Percentiles rank a stretch among this genome's conserved stretches.
These are phyloP conservation scores for Drosophila kanekoi DNA, from an alignment of 2,888 invertebrate species.

Conservation along the genomic window DNA sequence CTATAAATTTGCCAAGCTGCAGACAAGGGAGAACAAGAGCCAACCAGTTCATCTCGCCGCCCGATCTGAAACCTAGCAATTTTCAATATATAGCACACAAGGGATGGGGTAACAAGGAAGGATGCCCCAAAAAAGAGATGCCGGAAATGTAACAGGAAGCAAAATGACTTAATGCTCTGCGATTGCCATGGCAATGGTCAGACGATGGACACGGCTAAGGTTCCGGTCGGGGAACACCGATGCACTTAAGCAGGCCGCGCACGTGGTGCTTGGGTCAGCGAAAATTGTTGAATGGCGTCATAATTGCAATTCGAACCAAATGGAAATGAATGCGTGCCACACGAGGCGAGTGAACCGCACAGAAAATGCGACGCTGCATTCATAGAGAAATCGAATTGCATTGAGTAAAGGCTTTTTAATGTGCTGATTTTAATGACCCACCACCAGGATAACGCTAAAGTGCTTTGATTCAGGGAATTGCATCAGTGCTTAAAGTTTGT, in stretches of 20 bases:
- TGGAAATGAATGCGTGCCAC: slow-evolving; percentile 31
- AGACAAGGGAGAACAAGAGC: background rate
- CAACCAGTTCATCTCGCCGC: background rate
- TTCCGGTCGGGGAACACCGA: slow-evolving; percentile 18
- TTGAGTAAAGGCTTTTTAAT: slow-evolving; percentile 13
- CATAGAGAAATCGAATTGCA: slow-evolving; percentile 39
- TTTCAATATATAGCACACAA: slow-evolving; percentile 4
- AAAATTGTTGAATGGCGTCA: slow-evolving; percentile 52
- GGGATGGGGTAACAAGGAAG: background rate
- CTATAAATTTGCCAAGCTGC: background rate
- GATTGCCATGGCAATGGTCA: slow-evolving; percentile 42
- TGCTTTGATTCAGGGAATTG: background rate
- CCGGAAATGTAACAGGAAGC: slow-evolving; percentile 62
- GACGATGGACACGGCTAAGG: slow-evolving; percentile 5
- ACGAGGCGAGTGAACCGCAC: slow-evolving; percentile 20
- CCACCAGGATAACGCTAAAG: slow-evolving; percentile 13
- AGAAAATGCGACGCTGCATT: slow-evolving; percentile 15
- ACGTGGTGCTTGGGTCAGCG: slow-evolving; percentile 53
- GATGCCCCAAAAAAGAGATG: slow-evolving; percentile 34
- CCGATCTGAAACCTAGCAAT: slow-evolving; percentile 8
- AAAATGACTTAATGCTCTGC: slow-evolving; percentile 59
- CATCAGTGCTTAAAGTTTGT: background rate
- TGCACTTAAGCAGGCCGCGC: slow-evolving; percentile 46
- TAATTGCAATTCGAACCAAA: slow-evolving; percentile 49
- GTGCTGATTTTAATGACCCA: slow-evolving; percentile 25